phyloP scores from a whole-genome alignment of 1,140 invertebrate genomes.

The Solen grandis region DNA sequence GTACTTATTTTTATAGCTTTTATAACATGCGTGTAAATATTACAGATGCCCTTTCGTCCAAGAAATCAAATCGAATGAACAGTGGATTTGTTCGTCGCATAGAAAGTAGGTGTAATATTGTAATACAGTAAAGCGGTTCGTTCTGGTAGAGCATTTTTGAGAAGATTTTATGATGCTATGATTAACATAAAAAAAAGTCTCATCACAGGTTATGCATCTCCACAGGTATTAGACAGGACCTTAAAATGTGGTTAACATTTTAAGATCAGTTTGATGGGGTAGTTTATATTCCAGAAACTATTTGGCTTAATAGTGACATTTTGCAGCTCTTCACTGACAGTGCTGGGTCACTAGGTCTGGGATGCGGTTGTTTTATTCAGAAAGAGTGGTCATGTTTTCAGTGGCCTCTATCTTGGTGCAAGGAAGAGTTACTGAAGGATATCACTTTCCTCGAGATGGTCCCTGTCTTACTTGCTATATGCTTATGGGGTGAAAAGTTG shows the following conservation, averaged over 20 bases:
- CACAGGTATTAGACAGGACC: constrained; percentile 9
- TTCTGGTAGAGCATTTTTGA: too few species aligned
- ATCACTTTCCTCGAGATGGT: constrained; percentile 41
- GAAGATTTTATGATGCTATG: constrained; percentile 8
- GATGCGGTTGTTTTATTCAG: constrained; percentile 9
- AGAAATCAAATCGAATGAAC: too few species aligned
- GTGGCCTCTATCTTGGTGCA: constrained; percentile 14
- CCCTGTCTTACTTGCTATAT: constrained; percentile 11
- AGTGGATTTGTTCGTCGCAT: too few species aligned
- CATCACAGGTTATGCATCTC: constrained; percentile 7
- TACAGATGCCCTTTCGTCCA: too few species aligned
- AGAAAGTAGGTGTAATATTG: too few species aligned
- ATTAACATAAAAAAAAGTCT: background rate
- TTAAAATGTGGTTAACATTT: constrained; percentile 38
- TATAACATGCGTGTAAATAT: too few species aligned
- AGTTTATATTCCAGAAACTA: constrained; percentile 1
- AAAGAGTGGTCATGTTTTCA: too few species aligned
- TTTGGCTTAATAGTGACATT: constrained; percentile 13
- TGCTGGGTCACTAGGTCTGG: constrained; percentile 1
- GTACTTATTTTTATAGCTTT: too few species aligned
- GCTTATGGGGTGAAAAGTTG: constrained; percentile 14
- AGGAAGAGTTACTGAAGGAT: background rate
- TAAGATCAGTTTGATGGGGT: constrained; percentile 41
- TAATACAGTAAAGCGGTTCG: too few species aligned
- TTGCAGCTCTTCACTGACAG: constrained; percentile 56